Evolutionary conservation across 2,113 vertebrate genomes (phyloP).

Genomic region (Sturnus vulgaris): DNA sequence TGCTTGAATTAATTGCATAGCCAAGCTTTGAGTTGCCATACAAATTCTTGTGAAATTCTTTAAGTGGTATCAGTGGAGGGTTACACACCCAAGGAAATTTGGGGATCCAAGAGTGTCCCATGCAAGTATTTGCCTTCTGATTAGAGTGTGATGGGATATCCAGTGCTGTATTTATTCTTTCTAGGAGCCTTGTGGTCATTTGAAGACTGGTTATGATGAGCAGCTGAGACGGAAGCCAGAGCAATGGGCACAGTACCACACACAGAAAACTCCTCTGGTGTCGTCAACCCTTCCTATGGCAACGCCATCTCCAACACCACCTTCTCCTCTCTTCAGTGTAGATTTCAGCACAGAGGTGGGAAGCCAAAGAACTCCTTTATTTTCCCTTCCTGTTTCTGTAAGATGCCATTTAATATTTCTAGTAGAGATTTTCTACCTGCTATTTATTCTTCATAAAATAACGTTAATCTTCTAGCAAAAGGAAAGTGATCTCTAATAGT

Average conservation of each 20-base stretch:
- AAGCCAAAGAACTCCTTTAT: background rate
- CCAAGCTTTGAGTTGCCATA: background rate
- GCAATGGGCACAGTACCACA: slow-evolving; percentile 88
- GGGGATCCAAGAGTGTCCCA: background rate
- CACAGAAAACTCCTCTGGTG: slow-evolving; percentile 76
- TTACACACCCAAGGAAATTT: background rate
- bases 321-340: slow-evolving; percentile 90
- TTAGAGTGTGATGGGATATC: background rate
- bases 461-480: background rate
- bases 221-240: slow-evolving; percentile 88
- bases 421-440: background rate
- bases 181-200: slow-evolving; percentile 86
- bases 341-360: slow-evolving; percentile 89
- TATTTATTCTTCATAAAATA: background rate
- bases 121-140: background rate
- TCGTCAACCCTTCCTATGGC: slow-evolving; percentile 75
- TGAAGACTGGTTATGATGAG: slow-evolving; percentile 88
- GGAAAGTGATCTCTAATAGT: background rate
- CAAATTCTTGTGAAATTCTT: background rate
- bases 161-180: background rate
- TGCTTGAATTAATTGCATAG: background rate
- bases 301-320: slow-evolving; percentile 83
- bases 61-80: no score
- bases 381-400: background rate
- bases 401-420: background rate